Evolutionary conservation across 2,888 invertebrate genomes (phyloP).

Genomic region (Luperina testacea): DNA sequence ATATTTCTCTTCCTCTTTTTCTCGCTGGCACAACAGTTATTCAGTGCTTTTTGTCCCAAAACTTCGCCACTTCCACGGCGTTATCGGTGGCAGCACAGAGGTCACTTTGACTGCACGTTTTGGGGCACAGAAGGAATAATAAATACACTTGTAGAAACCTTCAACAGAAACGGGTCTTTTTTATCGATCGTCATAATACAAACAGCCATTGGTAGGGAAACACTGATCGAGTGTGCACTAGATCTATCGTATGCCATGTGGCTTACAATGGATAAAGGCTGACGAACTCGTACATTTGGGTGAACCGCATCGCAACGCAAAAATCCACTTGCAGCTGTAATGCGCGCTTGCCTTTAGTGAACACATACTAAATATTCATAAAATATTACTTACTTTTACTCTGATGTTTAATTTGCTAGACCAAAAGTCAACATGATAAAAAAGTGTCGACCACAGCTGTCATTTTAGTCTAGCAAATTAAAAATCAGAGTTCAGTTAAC

Average conservation of each 20-base stretch:
- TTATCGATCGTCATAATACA: neutral
- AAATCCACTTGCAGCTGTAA: neutral
- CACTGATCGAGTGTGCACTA: neutral
- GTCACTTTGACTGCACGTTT: neutral
- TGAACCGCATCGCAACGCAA: neutral
- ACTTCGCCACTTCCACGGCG: neutral
- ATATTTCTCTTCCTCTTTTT: neutral
- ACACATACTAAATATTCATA: neutral
- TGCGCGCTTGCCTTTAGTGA: neutral
- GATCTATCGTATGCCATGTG: neutral
- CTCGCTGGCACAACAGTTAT: neutral
- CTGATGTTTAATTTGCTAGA: no score
- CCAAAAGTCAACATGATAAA: no score
- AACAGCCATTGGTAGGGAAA: neutral
- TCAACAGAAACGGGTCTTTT: neutral
- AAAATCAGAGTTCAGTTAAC: neutral
- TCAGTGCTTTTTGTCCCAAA: neutral
- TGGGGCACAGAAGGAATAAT: neutral
- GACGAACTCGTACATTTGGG: neutral
- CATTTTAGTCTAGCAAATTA: no score
- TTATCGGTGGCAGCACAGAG: neutral
- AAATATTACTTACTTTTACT: neutral
- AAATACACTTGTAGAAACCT: neutral
- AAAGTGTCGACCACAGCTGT: no score
- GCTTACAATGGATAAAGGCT: neutral